Conservation (phyloP, 2,797 vertebrate genomes). For the Falco naumanni region DNA sequence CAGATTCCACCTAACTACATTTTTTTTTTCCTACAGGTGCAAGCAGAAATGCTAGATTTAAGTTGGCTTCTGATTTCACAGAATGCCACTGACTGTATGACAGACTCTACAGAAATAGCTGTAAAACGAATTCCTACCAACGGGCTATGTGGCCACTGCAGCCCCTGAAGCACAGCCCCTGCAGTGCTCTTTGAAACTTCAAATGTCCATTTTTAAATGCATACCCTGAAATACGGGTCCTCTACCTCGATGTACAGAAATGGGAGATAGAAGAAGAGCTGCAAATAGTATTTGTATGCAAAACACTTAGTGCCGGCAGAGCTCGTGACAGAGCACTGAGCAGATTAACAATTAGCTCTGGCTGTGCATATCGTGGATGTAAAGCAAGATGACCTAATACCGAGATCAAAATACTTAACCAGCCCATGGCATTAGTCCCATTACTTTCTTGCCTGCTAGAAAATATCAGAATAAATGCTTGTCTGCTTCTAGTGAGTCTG, state of each 20-base stretch:
- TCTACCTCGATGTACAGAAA: background rate
- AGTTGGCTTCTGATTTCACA: background rate
- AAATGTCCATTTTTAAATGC: background rate
- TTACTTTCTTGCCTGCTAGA: background rate
- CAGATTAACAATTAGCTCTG: background rate
- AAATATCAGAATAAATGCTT: background rate
- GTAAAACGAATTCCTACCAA: background rate
- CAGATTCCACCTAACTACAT: background rate
- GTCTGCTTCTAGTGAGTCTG: background rate
- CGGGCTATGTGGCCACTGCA: background rate
- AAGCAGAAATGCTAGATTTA: background rate
- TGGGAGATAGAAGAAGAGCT: background rate
- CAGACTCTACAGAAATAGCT: background rate
- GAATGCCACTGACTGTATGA: background rate
- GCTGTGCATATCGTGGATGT: background rate
- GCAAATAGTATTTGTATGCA: background rate
- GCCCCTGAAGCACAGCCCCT: rapidly evolving
- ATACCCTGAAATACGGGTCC: background rate
- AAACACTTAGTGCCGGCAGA: background rate
- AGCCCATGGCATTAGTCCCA: background rate
- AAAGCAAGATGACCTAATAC: background rate
- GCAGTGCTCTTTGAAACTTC: background rate
- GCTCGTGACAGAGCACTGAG: background rate
- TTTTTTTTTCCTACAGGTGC: background rate
- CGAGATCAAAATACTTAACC: background rate